These are phyloP conservation scores for Labrus mixtus DNA, from an alignment of 2,113 vertebrate species.

Conservation along the genomic window DNA sequence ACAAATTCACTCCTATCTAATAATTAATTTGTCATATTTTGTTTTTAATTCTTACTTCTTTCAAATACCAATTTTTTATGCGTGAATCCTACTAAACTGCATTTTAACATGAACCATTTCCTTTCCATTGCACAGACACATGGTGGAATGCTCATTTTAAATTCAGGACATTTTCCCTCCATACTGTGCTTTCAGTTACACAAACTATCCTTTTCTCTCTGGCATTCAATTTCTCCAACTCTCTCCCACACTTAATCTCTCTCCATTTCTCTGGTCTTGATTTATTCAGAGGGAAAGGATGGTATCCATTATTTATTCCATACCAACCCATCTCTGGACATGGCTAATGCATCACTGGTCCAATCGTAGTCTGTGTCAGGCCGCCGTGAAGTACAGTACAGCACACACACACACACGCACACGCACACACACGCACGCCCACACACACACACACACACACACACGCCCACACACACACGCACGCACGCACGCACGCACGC, in stretches of 20 bases:
- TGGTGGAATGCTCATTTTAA: slow-evolving; percentile 41
- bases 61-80: no score
- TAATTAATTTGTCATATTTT: neutral
- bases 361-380: slow-evolving; percentile 65
- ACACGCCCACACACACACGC: slow-evolving; percentile 3
- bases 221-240: slow-evolving; percentile 63
- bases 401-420: slow-evolving; percentile 6
- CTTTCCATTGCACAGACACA: neutral
- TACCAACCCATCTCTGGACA: slow-evolving; percentile 70
- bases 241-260: slow-evolving; percentile 70
- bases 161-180: slow-evolving; percentile 53
- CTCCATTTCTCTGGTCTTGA: slow-evolving; percentile 76
- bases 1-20: neutral
- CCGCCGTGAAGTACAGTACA: slow-evolving; percentile 55
- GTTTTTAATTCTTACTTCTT: no score
- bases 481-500: slow-evolving; percentile 12
- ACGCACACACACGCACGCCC: slow-evolving; percentile 11
- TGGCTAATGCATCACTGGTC: slow-evolving; percentile 70
- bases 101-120: slow-evolving; percentile 3
- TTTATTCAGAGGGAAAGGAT: slow-evolving; percentile 80
- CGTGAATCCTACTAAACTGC: neutral
- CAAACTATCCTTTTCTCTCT: slow-evolving; percentile 54
- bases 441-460: slow-evolving; percentile 2
- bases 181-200: slow-evolving; percentile 50
- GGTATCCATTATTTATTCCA: slow-evolving; percentile 83